Evolutionary conservation across 2,888 invertebrate genomes (phyloP), one percentile per base, ranked within the genome.

Genomic region (Uloborus plumipes): DNA sequence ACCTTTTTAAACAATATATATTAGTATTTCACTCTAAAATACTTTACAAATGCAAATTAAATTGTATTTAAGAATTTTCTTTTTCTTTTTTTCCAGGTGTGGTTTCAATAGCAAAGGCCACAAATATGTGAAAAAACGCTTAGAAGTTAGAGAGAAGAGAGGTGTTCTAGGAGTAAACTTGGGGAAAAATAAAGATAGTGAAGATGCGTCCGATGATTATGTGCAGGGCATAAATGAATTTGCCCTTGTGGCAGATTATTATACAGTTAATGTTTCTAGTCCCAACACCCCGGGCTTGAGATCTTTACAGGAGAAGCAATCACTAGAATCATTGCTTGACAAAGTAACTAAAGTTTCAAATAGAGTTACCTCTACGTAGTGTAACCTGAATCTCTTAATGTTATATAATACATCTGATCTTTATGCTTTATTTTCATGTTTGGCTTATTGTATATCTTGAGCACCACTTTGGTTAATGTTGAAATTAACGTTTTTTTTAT

Each of bases 51-150:
- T 39, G 11, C 7, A 39, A 39, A 39, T 39, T 26, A 26, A 26
- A n/a, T n/a, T n/a, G n/a, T n/a, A n/a, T n/a, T n/a, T n/a, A n/a
- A 4, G 26, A 26, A 26, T 26, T 3, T 3, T 26, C 26, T 4
- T 26, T 26, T 39, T 64, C 31, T n/a, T 74, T 31, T 69, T 85
- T 87, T 87, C 53, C 86, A 93, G 93, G 69, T 97, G 95, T 89
- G 96, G 96, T 0, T 99, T 99, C 88, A 99, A 99, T 89, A 99
- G 97, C 89, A 94, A 95, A 86, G 99, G 99, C 0, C 96, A 97
- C 88, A 91, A 93, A 11, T 89, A 88, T 79, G 96, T 98, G 0
- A 87, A 93, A n/a, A 88, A 90, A 31, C 86, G 91, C 2, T 87
- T 91, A 31, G 58, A 86, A 66, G 92, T 92, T 3, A 18, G 67